phyloP scores from a whole-genome alignment of 2,888 invertebrate genomes.

The Camponotus fellah region DNA sequence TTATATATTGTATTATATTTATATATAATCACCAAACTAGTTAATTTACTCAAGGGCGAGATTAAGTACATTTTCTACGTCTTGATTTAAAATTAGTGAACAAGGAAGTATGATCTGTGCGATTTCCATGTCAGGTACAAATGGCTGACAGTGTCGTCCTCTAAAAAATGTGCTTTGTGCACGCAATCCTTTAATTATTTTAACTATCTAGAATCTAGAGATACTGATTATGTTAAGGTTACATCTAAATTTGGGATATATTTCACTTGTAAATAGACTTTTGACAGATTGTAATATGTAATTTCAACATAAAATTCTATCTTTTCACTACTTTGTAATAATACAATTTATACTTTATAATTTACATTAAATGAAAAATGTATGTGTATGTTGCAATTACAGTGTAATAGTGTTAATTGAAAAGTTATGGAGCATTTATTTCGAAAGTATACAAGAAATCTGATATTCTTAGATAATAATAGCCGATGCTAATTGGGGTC shows the following conservation, averaged over 20 bases:
- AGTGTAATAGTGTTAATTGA: not conserved
- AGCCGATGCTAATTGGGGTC: conserved; percentile 63
- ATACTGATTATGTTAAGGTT: conserved; percentile 40
- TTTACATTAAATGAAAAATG: conserved; percentile 3
- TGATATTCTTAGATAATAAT: conserved; percentile 58
- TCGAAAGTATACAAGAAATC: conserved; percentile 12
- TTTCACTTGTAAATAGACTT: not conserved
- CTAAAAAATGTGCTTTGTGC: conserved; percentile 49
- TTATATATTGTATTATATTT: not conserved
- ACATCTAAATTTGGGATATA: conserved; percentile 49
- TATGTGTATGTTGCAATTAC: conserved; percentile 5
- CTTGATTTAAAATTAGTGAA: conserved; percentile 44
- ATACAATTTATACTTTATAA: not conserved
- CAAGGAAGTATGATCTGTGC: conserved; percentile 53
- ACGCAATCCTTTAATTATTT: conserved; percentile 62
- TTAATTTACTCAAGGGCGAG: conserved; percentile 20
- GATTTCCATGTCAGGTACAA: conserved; percentile 53
- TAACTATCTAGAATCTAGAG: conserved; percentile 31
- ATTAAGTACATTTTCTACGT: conserved; percentile 31
- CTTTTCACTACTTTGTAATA: not conserved
- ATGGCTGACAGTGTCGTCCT: conserved; percentile 50
- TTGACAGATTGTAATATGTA: not conserved
- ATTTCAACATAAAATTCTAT: not conserved
- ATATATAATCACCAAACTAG: not conserved
- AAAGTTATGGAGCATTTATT: conserved; percentile 6